Conservation (phyloP, 2,888 invertebrate genomes). For the Erpobdella octoculata region DNA sequence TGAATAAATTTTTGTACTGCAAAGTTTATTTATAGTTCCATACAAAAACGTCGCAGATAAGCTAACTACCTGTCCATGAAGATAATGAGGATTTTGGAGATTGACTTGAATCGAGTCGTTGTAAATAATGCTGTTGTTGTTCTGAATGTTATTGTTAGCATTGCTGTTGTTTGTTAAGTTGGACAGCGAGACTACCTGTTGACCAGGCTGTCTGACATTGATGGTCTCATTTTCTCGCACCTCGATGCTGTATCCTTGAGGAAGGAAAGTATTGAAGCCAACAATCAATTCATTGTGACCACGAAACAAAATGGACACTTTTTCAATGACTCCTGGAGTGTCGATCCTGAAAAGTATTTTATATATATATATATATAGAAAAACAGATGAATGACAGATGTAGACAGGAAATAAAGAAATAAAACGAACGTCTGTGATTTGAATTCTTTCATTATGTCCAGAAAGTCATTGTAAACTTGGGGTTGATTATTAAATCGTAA, state of each 20-base stretch:
- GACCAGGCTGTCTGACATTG: slow-evolving; percentile 50
- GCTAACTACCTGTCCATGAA: not conserved
- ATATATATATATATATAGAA: not conserved
- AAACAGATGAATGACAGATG: not conserved
- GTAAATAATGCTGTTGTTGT: not conserved
- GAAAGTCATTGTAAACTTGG: slow-evolving; percentile 90
- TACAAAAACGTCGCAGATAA: not conserved
- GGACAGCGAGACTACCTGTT: slow-evolving; percentile 26
- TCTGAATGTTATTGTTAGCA: not conserved
- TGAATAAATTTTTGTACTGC: too few species aligned
- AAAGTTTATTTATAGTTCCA: not conserved
- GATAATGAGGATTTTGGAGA: not conserved
- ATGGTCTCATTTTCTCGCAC: slow-evolving; percentile 72
- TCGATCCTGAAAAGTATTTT: slow-evolving; percentile 64
- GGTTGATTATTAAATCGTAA: slow-evolving; percentile 92
- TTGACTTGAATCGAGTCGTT: not conserved
- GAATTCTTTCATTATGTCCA: slow-evolving; percentile 99
- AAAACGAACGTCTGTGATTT: slow-evolving; percentile 63
- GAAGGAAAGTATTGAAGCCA: slow-evolving; percentile 40
- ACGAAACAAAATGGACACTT: slow-evolving; percentile 88
- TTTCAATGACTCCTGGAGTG: slow-evolving; percentile 89
- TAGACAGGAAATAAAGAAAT: not conserved
- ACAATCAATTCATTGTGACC: slow-evolving; percentile 66
- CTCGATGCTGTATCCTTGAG: slow-evolving; percentile 67
- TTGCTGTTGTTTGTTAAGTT: not conserved